Conservation (phyloP, 1,140 invertebrate species). For the Chrysomallon squamiferum region DNA sequence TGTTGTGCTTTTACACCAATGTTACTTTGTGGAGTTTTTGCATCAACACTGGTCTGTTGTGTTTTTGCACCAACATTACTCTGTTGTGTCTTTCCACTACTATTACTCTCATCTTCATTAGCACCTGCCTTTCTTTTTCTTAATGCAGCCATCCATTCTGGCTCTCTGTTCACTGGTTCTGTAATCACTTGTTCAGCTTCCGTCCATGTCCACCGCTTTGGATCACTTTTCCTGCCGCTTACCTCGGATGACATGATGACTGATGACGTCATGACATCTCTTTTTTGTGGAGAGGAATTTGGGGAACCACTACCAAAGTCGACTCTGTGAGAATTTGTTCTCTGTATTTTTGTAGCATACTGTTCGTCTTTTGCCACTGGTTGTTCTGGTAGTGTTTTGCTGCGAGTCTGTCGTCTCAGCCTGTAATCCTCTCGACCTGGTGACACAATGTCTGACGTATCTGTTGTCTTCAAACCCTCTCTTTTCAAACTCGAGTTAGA, state of each 20-base stretch:
- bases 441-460: slow-evolving; percentile 10
- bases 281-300: background rate
- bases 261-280: background rate
- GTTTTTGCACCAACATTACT: slow-evolving; percentile 11
- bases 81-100: slow-evolving; percentile 4
- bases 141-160: slow-evolving; percentile 22
- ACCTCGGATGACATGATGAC: background rate
- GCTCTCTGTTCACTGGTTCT: slow-evolving; percentile 6
- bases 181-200: background rate
- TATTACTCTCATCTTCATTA: slow-evolving; percentile 5
- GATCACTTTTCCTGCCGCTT: background rate
- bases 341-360: slow-evolving; percentile 16
- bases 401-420: slow-evolving; percentile 41
- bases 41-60: background rate
- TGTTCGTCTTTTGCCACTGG: slow-evolving; percentile 16
- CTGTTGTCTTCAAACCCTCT: background rate
- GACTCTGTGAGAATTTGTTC: slow-evolving; percentile 18
- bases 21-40: slow-evolving; percentile 4
- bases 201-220: background rate
- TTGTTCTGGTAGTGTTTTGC: slow-evolving; percentile 48
- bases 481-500: slow-evolving; percentile 1
- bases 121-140: slow-evolving; percentile 17
- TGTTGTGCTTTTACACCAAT: slow-evolving; percentile 11
- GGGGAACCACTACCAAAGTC: background rate
- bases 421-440: slow-evolving; percentile 48